Conservation (phyloP, 37 sponge, comb jelly and placozoan genomes). For the Theonella swinhoei region DNA sequence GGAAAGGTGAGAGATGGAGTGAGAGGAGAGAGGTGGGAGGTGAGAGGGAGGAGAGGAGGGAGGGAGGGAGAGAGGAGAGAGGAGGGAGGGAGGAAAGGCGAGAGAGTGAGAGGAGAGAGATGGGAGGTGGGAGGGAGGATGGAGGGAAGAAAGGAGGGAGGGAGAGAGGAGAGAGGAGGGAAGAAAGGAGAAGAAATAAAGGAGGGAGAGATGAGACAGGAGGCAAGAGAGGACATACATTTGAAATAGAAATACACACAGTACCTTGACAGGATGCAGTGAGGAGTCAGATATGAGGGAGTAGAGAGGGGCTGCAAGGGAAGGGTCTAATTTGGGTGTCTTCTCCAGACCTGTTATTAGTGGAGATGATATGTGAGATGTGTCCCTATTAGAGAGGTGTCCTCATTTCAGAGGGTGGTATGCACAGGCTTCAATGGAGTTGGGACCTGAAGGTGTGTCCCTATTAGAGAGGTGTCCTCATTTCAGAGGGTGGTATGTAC, state of each 20-base stretch:
- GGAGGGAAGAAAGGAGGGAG: neutral
- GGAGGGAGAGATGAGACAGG: too few relatives aligned
- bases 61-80: neutral
- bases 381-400: too few relatives aligned
- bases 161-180: too few relatives aligned
- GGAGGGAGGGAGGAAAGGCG: too few relatives aligned
- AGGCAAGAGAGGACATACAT: too few relatives aligned
- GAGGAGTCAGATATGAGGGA: conserved; percentile 20
- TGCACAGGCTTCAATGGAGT: neutral
- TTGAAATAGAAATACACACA: too few relatives aligned
- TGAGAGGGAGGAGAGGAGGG: too few relatives aligned
- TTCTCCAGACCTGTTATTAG: neutral
- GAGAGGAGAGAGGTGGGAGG: neutral
- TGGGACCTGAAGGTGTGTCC: too few relatives aligned
- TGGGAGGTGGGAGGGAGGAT: too few relatives aligned
- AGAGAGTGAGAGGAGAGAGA: neutral
- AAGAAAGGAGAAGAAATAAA: neutral
- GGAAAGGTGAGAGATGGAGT: neutral
- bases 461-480: neutral
- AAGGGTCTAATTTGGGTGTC: conserved; percentile 5
- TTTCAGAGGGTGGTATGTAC: neutral
- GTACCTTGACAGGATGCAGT: conserved; percentile 57
- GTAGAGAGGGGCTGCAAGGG: conserved; percentile 28
- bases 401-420: neutral
- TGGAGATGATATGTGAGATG: too few relatives aligned